Base-by-base conservation (phyloP, 2,888 invertebrate genomes). In the Melanostoma mellinum region DNA sequence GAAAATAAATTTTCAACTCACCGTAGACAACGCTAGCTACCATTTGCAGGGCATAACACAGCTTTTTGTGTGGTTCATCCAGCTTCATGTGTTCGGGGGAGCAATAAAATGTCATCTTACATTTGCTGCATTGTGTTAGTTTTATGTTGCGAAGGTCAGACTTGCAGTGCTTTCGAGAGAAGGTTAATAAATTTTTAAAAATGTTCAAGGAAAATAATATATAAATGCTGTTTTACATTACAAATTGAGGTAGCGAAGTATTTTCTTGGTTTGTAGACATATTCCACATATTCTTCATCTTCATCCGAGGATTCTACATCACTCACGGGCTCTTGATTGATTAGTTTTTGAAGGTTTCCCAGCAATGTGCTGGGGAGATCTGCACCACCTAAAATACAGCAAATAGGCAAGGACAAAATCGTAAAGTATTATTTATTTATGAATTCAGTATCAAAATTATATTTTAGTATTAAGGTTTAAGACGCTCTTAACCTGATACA, bases 91-190 rank as follows among this genome's bases (percentile, higher is more conserved):
- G 95, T 9, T 93, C 92, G 10, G 89, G 88, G 8, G 92, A 92
- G 88, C 95, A 95, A 87, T 95, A 95, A 71, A 93, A 93, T 9
- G 94, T 90, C 90, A 95, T 92, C 75, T 92, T 92, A 85, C 95
- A 95, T 58, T 91, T 88, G 40, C 89, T 89, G 76, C 93, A 93
- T 1, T 87, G 86, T 1, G 89, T 56, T 3, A 86, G 44, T 36
- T 81, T 81, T 8, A 76, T 73, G n/a, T 85, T 85, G 42, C 88
- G 87, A 30, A 90, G 85, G 79, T 90, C 89, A 56, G 73, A 71
- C 72, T 90, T 91, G 85, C 91, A 91, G 8, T 88, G 76, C 91
- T 90, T 6, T 0, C 74, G 85, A 61, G n/a, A 8, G 5, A 20
- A 55, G 2, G 1, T 8, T 1, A 92, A 0, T 92, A 89, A 2